Conservation (phyloP, 2,888 invertebrate species). For the Meliscaeva auricollis region DNA sequence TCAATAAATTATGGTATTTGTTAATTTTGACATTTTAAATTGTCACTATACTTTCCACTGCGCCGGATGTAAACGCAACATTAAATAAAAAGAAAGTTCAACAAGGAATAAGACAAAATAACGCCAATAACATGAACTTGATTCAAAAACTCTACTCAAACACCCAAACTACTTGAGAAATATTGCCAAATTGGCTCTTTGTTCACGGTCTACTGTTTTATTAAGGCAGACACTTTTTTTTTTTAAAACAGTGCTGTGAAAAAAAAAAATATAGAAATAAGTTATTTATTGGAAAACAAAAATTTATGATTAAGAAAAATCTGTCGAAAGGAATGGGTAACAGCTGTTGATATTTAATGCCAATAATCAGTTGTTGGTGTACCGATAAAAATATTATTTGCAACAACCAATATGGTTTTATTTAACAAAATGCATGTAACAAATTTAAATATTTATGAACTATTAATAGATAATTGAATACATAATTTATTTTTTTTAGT, state of each 20-base stretch:
- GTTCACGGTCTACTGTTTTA: slow-evolving; percentile 50
- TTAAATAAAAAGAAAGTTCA: slow-evolving; percentile 1
- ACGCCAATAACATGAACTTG: slow-evolving; percentile 51
- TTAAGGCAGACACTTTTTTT: not conserved
- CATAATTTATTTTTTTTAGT: no score
- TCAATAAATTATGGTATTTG: slow-evolving; percentile 64
- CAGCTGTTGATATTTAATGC: no score
- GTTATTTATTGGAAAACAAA: not conserved
- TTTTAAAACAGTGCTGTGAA: not conserved
- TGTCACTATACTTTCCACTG: slow-evolving; percentile 4
- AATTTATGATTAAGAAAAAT: no score
- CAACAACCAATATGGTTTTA: no score
- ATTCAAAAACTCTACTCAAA: slow-evolving; percentile 18
- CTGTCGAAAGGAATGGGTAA: no score
- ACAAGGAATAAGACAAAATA: slow-evolving; percentile 2
- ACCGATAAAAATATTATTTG: no score
- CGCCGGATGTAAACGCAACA: not conserved
- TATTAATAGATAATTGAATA: no score
- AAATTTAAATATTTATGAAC: no score
- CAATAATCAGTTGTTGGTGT: no score
- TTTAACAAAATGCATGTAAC: no score
- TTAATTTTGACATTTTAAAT: slow-evolving; percentile 62
- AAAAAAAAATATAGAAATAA: slow-evolving; percentile 21
- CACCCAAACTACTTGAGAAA: not conserved
- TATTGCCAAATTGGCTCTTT: slow-evolving; percentile 58